A percentile compares a stretch with the other conserved stretches of the same genome.
Evolutionary conservation across 2,888 invertebrate species (phyloP).

Genomic region (Cremastinae sp.): DNA sequence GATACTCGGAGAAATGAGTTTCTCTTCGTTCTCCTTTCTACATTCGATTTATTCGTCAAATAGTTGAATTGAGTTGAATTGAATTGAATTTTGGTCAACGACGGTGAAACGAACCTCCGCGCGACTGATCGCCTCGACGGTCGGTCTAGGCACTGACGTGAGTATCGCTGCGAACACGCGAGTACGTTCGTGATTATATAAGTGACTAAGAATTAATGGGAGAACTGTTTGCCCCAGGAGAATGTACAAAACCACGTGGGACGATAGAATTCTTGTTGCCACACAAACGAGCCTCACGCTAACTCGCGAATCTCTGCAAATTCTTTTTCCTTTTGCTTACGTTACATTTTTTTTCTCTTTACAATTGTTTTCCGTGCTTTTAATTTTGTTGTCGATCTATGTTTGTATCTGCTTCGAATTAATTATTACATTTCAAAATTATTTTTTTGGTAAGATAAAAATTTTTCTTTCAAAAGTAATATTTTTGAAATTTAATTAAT

Average conservation of each 20-base stretch:
- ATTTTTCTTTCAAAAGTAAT: constrained; percentile 15
- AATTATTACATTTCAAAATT: no score
- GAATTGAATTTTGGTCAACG: not conserved
- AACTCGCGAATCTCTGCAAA: no score
- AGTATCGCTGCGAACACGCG: constrained; percentile 8
- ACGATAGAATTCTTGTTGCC: constrained; percentile 10
- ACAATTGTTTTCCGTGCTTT: no score
- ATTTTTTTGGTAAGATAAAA: no score
- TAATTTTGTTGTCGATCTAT: no score
- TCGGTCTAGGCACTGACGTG: constrained; percentile 50
- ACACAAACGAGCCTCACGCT: not conserved
- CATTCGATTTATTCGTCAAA: no score
- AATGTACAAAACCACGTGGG: constrained; percentile 16
- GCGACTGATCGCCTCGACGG: constrained; percentile 43
- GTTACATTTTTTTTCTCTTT: no score
- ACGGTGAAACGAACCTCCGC: constrained; percentile 13
- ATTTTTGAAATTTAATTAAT: constrained; percentile 14
- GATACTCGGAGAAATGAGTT: not conserved
- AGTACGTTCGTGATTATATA: constrained; percentile 22
- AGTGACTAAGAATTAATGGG: constrained; percentile 10
- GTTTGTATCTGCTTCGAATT: no score
- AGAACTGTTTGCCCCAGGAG: constrained; percentile 7
- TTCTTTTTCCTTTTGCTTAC: no score
- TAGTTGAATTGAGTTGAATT: no score
- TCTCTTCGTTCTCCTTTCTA: not conserved